phyloP scores from a whole-genome alignment of 2,797 vertebrate genomes.

The Acestrorhynchus altus region DNA sequence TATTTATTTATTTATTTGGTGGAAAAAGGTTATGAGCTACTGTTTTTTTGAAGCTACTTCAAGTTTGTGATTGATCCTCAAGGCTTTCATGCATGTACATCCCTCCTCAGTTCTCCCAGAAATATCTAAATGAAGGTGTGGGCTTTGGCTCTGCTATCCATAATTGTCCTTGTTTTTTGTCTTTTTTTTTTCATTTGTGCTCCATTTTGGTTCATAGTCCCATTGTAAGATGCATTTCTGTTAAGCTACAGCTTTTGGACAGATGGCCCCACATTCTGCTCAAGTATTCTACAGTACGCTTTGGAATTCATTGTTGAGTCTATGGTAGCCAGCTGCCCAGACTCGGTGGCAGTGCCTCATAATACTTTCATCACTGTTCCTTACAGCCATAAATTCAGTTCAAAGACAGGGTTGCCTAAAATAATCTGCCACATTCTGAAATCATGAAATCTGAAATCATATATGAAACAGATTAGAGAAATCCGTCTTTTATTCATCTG shows the following conservation, averaged over 20 bases:
- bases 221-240: background rate
- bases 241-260: conserved; percentile 4
- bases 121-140: background rate
- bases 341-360: background rate
- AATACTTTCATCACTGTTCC: background rate
- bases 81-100: conserved; percentile 19
- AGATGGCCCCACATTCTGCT: conserved; percentile 14
- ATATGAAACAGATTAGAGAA: too few species aligned
- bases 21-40: background rate
- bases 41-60: background rate
- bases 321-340: background rate
- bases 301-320: background rate
- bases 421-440: background rate
- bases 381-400: too few species aligned
- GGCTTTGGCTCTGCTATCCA: background rate
- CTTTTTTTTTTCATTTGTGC: background rate
- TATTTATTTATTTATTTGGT: background rate
- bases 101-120: conserved; percentile 6
- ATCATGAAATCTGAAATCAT: background rate
- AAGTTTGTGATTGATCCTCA: conserved; percentile 11
- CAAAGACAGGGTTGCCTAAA: background rate
- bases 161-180: background rate
- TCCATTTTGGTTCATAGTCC: conserved; percentile 3
- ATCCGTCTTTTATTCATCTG: too few species aligned
- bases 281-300: background rate